Percentiles rank a stretch among this genome's conserved stretches.
Conservation (phyloP, 1,140 invertebrate species). For the Heliconius nattereri region DNA sequence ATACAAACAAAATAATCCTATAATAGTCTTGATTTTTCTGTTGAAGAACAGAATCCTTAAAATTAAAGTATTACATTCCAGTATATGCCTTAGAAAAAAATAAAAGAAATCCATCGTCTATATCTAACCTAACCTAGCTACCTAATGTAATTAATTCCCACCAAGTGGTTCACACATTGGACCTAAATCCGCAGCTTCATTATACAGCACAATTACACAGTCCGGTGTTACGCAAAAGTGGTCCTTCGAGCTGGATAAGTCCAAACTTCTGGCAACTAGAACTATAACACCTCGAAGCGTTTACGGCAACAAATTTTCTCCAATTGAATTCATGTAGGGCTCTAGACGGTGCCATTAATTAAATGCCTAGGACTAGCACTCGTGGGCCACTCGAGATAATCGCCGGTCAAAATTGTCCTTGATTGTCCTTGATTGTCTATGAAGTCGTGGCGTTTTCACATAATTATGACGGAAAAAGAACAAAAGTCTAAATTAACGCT, state of each 20-base stretch:
- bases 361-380: conserved; percentile 53
- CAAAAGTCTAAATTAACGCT: conserved; percentile 32
- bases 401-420: conserved; percentile 58
- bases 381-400: conserved; percentile 55
- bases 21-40: too few relatives aligned
- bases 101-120: not conserved
- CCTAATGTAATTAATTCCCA: not conserved
- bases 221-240: conserved; percentile 15
- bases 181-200: conserved; percentile 17
- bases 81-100: not conserved
- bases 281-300: conserved; percentile 40
- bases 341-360: conserved; percentile 61
- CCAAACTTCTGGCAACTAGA: conserved; percentile 37
- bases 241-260: conserved; percentile 31
- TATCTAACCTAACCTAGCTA: too few relatives aligned
- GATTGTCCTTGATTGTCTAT: conserved; percentile 62
- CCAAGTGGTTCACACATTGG: not conserved
- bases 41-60: too few relatives aligned
- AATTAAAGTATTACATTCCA: too few relatives aligned
- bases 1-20: too few relatives aligned
- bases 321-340: conserved; percentile 64
- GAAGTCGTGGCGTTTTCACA: conserved; percentile 49
- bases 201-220: conserved; percentile 16
- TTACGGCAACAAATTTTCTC: conserved; percentile 49
- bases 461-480: conserved; percentile 41